These are phyloP conservation scores for Polypterus bichir DNA, from an alignment of 2,113 vertebrate genomes.

Conservation along the genomic window DNA sequence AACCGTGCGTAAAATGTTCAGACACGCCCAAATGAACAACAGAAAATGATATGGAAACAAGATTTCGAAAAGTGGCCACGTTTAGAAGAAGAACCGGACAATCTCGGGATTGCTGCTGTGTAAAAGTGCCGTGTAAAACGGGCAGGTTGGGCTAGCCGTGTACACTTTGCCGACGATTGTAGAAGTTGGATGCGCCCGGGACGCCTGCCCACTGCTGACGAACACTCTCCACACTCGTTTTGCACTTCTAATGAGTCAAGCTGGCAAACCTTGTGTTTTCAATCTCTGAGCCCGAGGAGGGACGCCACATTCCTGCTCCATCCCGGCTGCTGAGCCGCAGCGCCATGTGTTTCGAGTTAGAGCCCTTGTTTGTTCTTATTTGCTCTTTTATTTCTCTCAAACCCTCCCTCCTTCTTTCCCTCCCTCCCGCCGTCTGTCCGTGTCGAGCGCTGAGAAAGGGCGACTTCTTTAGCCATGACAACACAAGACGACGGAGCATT, in stretches of 20 bases:
- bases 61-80: too few relatives aligned
- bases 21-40: too few relatives aligned
- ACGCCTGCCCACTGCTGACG: too few relatives aligned
- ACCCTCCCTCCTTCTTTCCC: slow-evolving; percentile 4
- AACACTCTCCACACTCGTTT: too few relatives aligned
- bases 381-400: slow-evolving; percentile 45
- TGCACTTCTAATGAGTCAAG: neutral
- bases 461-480: slow-evolving; percentile 36
- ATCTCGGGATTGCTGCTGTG: too few relatives aligned
- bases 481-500: slow-evolving; percentile 43
- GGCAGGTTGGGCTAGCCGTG: too few relatives aligned
- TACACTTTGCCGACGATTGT: too few relatives aligned
- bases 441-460: neutral
- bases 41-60: too few relatives aligned
- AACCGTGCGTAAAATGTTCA: too few relatives aligned
- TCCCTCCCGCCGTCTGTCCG: neutral
- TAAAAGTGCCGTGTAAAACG: too few relatives aligned
- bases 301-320: slow-evolving; percentile 44
- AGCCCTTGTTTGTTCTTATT: slow-evolving; percentile 44
- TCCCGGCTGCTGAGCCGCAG: slow-evolving; percentile 46
- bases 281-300: slow-evolving; percentile 40
- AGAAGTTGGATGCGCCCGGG: too few relatives aligned
- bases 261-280: slow-evolving; percentile 39
- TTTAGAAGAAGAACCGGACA: too few relatives aligned
- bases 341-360: slow-evolving; percentile 50